Conservation (phyloP, 2,113 vertebrate species). For the Emydocephalus ijimae region DNA sequence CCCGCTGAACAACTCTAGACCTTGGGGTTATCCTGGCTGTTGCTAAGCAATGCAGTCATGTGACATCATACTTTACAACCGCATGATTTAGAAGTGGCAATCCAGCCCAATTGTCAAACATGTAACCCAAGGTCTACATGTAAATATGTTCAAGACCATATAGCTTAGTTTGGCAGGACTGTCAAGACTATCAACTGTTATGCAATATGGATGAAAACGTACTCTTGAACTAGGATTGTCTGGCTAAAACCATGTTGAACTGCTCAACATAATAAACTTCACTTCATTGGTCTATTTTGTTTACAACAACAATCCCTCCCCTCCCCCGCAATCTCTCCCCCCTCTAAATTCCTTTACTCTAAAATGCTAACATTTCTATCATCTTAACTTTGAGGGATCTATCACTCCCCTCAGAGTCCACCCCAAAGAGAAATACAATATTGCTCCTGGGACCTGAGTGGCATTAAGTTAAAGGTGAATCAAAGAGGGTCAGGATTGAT, state of each 20-base stretch:
- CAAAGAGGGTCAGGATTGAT: neutral
- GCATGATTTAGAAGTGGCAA: neutral
- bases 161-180: neutral
- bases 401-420: neutral
- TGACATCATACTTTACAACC: neutral
- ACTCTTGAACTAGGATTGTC: neutral
- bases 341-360: too few relatives aligned
- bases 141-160: neutral
- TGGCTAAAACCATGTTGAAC: neutral
- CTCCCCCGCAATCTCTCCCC: accelerated
- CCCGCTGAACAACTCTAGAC: neutral
- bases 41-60: neutral
- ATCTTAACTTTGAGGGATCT: too few relatives aligned
- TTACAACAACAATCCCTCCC: neutral
- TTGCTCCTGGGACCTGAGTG: neutral
- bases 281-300: neutral
- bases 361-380: neutral
- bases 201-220: neutral
- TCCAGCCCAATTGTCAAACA: neutral
- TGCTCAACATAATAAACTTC: neutral
- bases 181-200: neutral
- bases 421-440: neutral
- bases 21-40: neutral
- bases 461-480: neutral
- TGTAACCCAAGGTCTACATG: neutral